Base-by-base conservation (phyloP, 1,140 invertebrate species). In the Monomorium pharaonis region DNA sequence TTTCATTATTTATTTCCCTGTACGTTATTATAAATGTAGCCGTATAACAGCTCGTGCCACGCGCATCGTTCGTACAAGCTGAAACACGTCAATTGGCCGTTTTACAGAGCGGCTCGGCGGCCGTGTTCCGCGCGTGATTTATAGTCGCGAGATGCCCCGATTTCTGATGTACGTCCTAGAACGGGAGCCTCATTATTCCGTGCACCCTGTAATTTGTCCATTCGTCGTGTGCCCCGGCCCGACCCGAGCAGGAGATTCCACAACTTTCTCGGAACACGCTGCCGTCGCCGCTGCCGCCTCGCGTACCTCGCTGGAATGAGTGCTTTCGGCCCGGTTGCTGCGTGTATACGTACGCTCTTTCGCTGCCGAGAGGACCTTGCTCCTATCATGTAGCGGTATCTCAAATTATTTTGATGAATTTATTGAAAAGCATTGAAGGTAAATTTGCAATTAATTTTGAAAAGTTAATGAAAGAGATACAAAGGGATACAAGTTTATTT, bases 171-270 rank as follows among this genome's bases (percentile, higher is more conserved):
- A 90, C 54, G 76, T 90, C 89, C 89, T 89, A 90, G 89, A 94
- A 94, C 94, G 92, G 94, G 92, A 94, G 94, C 94, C 94, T 93
- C 86, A 94, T 94, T 95, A 95, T 95, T 94, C 94, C 85, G 77
- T 86, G 90, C 87, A 95, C 92, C 94, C 94, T 94, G 91, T 94
- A 95, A 95, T 95, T 95, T 95, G 93, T 94, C 92, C 92, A 90
- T 86, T 86, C 86, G 94, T 94, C 94, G 94, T 94, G 92, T 94
- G 94, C 92, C 93, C 86, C 74, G 86, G 75, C 88, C 70, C 67
- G 70, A 77, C 47, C 67, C 37, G 30, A 58, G 27, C 37, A 12
- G 72, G 49, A 62, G 88, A 89, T 89, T 89, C 88, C 87, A 54
- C 37, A 42, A 77, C 88, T 86, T 89, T 88, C 88, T 86, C 63